phyloP scores from a whole-genome alignment of 2,113 vertebrate species.

The Pluvianellus socialis region DNA sequence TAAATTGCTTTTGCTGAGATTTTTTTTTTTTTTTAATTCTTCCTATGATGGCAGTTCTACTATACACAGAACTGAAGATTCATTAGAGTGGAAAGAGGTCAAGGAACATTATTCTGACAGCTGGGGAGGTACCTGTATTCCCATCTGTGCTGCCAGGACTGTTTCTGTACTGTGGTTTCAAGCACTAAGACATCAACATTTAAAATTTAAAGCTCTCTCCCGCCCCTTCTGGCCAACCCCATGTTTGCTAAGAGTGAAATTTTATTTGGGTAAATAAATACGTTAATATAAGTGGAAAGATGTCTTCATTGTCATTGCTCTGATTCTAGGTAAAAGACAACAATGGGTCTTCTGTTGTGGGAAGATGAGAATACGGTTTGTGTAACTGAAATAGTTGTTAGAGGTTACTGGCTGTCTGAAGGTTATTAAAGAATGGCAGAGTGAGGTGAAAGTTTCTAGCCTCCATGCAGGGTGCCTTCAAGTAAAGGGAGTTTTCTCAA shows the following conservation, averaged over 20 bases:
- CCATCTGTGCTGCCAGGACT: background rate
- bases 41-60: background rate
- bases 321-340: background rate
- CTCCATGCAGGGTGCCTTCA: background rate
- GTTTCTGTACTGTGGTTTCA: background rate
- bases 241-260: background rate
- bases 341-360: background rate
- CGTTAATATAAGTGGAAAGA: background rate
- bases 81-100: conserved; percentile 19
- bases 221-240: background rate
- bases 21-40: background rate
- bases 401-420: background rate
- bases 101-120: conserved; percentile 17
- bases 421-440: background rate
- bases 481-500: background rate
- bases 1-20: background rate
- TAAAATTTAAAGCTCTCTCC: background rate
- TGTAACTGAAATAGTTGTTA: background rate
- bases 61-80: background rate
- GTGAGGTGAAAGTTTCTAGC: background rate
- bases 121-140: conserved; percentile 23
- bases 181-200: background rate
- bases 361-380: background rate
- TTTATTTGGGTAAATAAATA: background rate
- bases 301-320: background rate